These are phyloP conservation scores for Pardalotus punctatus DNA, from an alignment of 2,113 vertebrate genomes.

Conservation along the genomic window DNA sequence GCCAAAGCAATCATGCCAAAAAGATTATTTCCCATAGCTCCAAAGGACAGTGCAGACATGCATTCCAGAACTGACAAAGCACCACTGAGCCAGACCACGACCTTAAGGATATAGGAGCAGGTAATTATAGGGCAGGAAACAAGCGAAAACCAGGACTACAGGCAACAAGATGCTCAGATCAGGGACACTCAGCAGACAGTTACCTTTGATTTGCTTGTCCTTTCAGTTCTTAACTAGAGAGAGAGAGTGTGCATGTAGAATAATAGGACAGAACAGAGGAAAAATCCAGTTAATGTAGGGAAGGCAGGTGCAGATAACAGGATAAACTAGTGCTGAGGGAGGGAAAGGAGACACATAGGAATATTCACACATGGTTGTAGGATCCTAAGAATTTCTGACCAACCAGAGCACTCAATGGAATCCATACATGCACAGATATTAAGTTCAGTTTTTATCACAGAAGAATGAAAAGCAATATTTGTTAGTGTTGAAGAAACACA, in stretches of 20 bases:
- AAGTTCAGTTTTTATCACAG: not conserved
- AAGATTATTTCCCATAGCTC: not conserved
- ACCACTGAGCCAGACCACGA: not conserved
- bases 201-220: conserved; percentile 89
- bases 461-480: not conserved
- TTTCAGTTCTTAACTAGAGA: conserved; percentile 97
- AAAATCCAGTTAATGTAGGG: conserved; percentile 72
- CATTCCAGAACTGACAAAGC: not conserved
- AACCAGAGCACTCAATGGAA: conserved; percentile 54
- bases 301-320: conserved; percentile 38
- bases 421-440: not conserved
- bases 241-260: conserved; percentile 80
- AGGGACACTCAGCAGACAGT: conserved; percentile 42
- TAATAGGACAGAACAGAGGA: conserved; percentile 73
- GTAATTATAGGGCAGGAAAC: not conserved
- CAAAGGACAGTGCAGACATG: conserved; percentile 10
- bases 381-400: conserved; percentile 62
- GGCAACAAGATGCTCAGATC: not conserved
- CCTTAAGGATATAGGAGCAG: not conserved
- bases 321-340: conserved; percentile 28
- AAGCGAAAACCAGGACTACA: not conserved
- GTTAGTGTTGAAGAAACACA: not conserved
- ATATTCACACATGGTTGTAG: not conserved
- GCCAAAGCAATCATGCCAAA: conserved; percentile 23
- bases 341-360: not conserved